Evolutionary conservation across 2,797 vertebrate species (phyloP).

Genomic region (Sebastes iracundus): DNA sequence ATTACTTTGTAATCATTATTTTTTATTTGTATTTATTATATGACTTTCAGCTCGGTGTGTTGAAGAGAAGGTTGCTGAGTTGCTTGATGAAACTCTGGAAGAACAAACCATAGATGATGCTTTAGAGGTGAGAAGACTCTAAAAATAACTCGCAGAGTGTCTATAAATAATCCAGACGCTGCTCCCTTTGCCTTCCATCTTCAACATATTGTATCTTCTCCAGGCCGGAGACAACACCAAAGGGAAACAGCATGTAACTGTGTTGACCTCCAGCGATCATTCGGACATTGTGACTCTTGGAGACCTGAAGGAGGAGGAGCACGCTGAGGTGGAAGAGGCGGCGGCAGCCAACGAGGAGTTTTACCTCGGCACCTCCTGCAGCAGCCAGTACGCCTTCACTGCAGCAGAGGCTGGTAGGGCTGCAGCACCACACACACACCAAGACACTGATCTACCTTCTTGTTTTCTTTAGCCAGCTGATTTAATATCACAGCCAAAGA

Average conservation of each 20-base stretch:
- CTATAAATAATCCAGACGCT: neutral
- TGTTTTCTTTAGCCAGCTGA: neutral
- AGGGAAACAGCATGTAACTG: constrained; percentile 77
- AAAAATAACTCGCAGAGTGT: neutral
- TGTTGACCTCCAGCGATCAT: constrained; percentile 91
- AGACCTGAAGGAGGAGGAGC: constrained; percentile 83
- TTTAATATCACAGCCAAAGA: neutral
- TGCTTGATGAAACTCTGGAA: constrained; percentile 69
- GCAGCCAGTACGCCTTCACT: constrained; percentile 95
- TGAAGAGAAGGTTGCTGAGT: constrained; percentile 46
- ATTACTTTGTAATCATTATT: neutral
- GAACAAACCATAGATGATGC: constrained; percentile 65
- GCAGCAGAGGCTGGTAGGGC: constrained; percentile 84
- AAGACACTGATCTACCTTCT: neutral
- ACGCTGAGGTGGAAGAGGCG: constrained; percentile 70
- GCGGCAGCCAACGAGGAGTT: constrained; percentile 75
- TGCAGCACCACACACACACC: neutral
- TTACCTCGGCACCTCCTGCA: constrained; percentile 93
- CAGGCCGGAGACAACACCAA: constrained; percentile 71
- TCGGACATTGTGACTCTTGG: constrained; percentile 95
- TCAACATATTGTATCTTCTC: neutral
- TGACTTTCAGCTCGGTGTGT: constrained; percentile 71
- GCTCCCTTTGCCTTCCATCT: neutral
- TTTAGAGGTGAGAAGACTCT: constrained; percentile 79
- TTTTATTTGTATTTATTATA: neutral